These are phyloP conservation scores for Aethina tumida DNA, from an alignment of 1,140 invertebrate genomes.

Conservation along the genomic window DNA sequence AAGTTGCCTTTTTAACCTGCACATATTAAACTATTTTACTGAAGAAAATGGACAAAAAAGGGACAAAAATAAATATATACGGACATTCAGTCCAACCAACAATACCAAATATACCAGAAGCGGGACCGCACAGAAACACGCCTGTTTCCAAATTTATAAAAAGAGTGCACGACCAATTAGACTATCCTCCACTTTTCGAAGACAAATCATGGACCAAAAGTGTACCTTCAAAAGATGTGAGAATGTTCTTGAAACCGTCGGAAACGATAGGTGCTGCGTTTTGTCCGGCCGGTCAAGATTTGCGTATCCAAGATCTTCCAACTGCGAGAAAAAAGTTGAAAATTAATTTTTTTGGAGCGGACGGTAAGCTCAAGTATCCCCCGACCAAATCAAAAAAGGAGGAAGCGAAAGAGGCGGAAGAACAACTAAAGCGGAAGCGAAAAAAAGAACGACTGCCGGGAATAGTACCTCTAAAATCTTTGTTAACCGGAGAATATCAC, in stretches of 20 bases:
- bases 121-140: conserved; percentile 35
- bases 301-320: conserved; percentile 43
- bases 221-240: conserved; percentile 45
- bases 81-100: conserved; percentile 21
- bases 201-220: conserved; percentile 45
- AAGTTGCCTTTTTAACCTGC: neutral
- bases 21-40: neutral
- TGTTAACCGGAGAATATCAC: conserved; percentile 44
- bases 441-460: conserved; percentile 28
- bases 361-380: conserved; percentile 39
- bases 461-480: conserved; percentile 42
- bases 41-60: neutral
- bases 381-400: conserved; percentile 31
- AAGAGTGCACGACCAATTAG: conserved; percentile 31
- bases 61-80: conserved; percentile 10
- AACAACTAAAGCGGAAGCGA: conserved; percentile 12
- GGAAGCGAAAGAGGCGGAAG: conserved; percentile 26
- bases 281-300: conserved; percentile 42
- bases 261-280: conserved; percentile 52
- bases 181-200: conserved; percentile 45
- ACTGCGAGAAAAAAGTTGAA: conserved; percentile 31
- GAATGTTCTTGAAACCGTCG: conserved; percentile 47
- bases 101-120: conserved; percentile 34
- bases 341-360: conserved; percentile 27
- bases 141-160: conserved; percentile 25